A percentile compares a stretch with the other conserved stretches of the same genome.
phyloP scores from a whole-genome alignment of 2,113 vertebrate species.

The Mionectes macconnelli region DNA sequence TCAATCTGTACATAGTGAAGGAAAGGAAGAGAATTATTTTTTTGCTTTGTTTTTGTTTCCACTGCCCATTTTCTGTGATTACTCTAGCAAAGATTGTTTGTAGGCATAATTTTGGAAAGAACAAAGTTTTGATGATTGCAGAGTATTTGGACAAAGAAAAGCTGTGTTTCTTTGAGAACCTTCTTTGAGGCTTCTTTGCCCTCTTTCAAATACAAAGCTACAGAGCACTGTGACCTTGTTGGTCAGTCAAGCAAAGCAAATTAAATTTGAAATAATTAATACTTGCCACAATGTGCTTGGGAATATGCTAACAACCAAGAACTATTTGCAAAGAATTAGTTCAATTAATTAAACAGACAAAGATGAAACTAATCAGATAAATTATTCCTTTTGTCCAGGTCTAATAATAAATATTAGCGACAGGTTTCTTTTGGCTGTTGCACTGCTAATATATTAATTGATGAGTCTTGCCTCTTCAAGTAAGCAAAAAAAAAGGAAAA shows the following conservation, averaged over 20 bases:
- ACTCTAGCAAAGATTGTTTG: neutral
- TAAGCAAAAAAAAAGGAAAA: neutral
- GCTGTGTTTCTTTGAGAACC: neutral
- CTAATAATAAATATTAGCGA: neutral
- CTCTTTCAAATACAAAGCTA: neutral
- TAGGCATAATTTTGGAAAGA: neutral
- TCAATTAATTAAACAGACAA: slow-evolving; percentile 17
- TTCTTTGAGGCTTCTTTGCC: neutral
- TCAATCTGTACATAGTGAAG: neutral
- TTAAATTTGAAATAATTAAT: slow-evolving; percentile 40
- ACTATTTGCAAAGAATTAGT: neutral
- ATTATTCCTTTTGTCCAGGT: neutral
- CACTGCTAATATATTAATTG: neutral
- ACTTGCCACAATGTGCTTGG: neutral
- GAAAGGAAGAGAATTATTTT: neutral
- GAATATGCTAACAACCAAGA: neutral
- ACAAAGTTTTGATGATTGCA: neutral
- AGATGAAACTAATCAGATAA: neutral
- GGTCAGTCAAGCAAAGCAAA: slow-evolving; percentile 27
- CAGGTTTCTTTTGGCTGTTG: neutral
- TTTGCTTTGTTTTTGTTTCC: neutral
- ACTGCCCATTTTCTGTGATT: neutral
- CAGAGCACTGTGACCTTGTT: neutral
- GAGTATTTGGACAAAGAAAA: neutral
- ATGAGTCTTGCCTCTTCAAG: neutral